These are phyloP conservation scores for Taenaris catops DNA, from an alignment of 2,888 invertebrate species.

Conservation along the genomic window DNA sequence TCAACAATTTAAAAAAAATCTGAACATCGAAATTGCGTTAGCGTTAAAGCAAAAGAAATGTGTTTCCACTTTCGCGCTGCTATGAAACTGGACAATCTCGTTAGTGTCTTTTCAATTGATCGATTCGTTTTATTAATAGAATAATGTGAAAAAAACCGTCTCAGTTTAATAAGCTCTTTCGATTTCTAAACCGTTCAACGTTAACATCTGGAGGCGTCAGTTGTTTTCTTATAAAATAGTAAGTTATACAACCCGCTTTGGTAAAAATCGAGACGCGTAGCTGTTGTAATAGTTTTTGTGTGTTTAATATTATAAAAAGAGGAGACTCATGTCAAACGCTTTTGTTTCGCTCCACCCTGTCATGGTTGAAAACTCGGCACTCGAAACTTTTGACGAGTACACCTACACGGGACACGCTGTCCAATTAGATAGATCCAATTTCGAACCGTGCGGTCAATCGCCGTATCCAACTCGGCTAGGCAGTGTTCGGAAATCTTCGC, in stretches of 20 bases:
- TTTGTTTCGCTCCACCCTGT: no score
- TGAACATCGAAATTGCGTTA: conserved; percentile 6
- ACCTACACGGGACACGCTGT: no score
- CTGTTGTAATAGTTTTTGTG: no score
- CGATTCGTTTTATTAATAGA: conserved; percentile 10
- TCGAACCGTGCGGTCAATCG: no score
- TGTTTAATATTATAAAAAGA: no score
- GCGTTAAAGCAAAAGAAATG: not conserved
- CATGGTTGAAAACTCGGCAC: not conserved
- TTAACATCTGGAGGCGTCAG: conserved; percentile 2
- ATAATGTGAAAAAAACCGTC: conserved; percentile 9
- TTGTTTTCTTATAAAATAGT: conserved; percentile 11
- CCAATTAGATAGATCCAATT: no score
- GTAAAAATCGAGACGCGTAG: no score
- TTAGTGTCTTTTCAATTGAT: conserved; percentile 5
- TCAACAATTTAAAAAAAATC: conserved; percentile 5
- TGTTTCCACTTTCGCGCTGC: conserved; percentile 7
- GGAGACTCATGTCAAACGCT: no score
- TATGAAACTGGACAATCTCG: not conserved
- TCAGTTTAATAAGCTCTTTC: conserved; percentile 12
- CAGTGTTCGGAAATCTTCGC: no score
- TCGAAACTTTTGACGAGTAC: no score
- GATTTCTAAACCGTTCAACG: conserved; percentile 24
- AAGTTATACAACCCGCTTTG: conserved; percentile 6
- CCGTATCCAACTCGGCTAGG: no score